A percentile compares a stretch with the other conserved stretches of the same genome.
Evolutionary conservation across 2,113 vertebrate genomes (phyloP).

Genomic region (Rutilus rutilus): DNA sequence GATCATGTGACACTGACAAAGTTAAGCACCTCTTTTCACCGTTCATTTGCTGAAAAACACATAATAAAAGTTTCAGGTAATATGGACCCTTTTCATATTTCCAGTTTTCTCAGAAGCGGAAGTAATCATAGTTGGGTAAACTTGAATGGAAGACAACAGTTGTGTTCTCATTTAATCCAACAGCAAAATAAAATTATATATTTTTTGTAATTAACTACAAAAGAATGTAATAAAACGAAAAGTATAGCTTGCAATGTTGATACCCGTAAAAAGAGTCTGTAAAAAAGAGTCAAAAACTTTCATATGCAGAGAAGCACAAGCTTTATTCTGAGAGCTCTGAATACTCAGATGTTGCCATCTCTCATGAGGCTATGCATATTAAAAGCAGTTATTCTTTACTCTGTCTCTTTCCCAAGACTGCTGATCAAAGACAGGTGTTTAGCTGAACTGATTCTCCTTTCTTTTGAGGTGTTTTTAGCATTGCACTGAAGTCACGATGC

Average conservation of each 20-base stretch:
- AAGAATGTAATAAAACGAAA: too few relatives aligned
- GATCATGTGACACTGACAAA: background rate
- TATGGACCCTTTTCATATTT: background rate
- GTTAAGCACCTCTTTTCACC: background rate
- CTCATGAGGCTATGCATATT: conserved; percentile 20
- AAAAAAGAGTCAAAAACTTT: background rate
- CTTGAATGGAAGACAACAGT: too few relatives aligned
- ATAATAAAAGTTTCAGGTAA: conserved; percentile 12
- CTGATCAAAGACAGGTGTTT: conserved; percentile 54
- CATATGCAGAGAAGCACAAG: background rate
- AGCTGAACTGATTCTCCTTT: conserved; percentile 38
- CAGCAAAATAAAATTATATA: too few relatives aligned
- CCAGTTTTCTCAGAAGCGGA: too few relatives aligned
- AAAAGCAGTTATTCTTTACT: conserved; percentile 22
- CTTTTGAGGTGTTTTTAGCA: conserved; percentile 49
- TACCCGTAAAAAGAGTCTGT: too few relatives aligned
- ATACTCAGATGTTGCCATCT: background rate
- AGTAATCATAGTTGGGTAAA: too few relatives aligned
- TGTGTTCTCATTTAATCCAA: too few relatives aligned
- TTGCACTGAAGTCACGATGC: conserved; percentile 47
- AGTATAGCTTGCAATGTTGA: too few relatives aligned
- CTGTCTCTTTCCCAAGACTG: background rate
- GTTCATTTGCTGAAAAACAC: background rate
- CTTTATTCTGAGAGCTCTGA: too few relatives aligned
- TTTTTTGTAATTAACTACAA: too few relatives aligned